Evolutionary conservation across 2,113 vertebrate species (phyloP), one percentile per base, ranked within the genome.

Genomic region (Noctilio leporinus): DNA sequence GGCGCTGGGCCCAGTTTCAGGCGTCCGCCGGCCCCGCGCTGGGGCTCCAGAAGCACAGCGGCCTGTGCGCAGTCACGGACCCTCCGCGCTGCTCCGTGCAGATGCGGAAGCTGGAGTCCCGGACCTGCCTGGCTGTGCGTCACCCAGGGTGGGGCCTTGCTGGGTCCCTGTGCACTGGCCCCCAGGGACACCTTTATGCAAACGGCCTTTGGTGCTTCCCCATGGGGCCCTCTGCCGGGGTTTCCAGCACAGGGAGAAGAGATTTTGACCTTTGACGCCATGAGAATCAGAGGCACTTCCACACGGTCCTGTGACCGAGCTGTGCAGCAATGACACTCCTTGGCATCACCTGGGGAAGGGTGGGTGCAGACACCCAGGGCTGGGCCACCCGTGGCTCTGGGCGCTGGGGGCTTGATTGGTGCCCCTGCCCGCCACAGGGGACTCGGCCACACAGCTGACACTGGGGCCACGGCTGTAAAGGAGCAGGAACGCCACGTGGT

Each of bases 121-220:
- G 0, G 30, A 8, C 76, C 5, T 3, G 67, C 20, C 0, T 2
- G 40, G 57, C 45, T 1, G 2, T 0, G 2, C 1, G 11, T 77
- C 5, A 0, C 17, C 22, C 26, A 0, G 30, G 1, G 49, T 1
- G 10, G 17, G 30, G 33, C 43, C 57, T 78, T 40, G 78, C 38
- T 0, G 5, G 5, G 86, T n/a, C 10, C 1, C 7, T 2, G 24
- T 10, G 10, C 53, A 0, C 6, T 0, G 9, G 17, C 15, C 26
- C 10, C 4, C n/a, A 11, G 15, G n/a, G n/a, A 45, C 5, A 12
- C 40, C 47, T 47, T 47, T 2, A 2, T 16, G 1, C 3, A 43
- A 45, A 2, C 30, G 4, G 22, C 22, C 24, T 8, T 49, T 38
- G 2, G 26, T 0, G 67, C 38, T 35, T 24, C 76, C 26, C 7